phyloP scores from a whole-genome alignment of 35 echinoderm and acorn worm species.

The Patiria miniata region DNA sequence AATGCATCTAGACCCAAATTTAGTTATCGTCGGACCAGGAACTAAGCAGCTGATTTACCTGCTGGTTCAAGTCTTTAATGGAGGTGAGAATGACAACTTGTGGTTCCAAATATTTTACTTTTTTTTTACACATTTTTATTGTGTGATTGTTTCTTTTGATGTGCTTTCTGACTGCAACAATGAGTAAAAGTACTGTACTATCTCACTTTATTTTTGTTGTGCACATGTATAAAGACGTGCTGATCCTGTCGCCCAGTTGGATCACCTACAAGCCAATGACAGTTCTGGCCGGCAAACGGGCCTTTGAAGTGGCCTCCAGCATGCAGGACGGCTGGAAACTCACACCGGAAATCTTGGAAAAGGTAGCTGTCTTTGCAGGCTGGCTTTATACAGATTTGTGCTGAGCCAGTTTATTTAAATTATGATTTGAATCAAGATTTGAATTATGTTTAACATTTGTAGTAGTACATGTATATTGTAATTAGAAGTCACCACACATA shows the following conservation, averaged over 20 bases:
- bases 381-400: not conserved
- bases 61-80: slow-evolving; percentile 83
- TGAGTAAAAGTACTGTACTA: too few relatives aligned
- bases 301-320: slow-evolving; percentile 41
- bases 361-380: slow-evolving; percentile 25
- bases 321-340: slow-evolving; percentile 75
- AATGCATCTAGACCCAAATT: slow-evolving; percentile 41
- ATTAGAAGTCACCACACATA: not conserved
- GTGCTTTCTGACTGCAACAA: too few relatives aligned
- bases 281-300: slow-evolving; percentile 34
- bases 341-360: slow-evolving; percentile 59
- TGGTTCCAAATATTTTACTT: too few relatives aligned
- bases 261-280: slow-evolving; percentile 87
- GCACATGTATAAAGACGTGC: too few relatives aligned
- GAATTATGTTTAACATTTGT: not conserved
- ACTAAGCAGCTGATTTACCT: slow-evolving; percentile 89
- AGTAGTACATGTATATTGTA: not conserved
- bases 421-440: not conserved
- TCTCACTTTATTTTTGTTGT: too few relatives aligned
- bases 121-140: too few relatives aligned
- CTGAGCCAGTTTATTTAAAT: not conserved
- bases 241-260: slow-evolving; percentile 84
- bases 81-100: slow-evolving; percentile 70
- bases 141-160: too few relatives aligned
- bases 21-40: slow-evolving; percentile 84